Percentiles rank a stretch among this genome's conserved stretches.
Evolutionary conservation across 2,797 vertebrate genomes (phyloP).

Genomic region (Nannoperca obscura): DNA sequence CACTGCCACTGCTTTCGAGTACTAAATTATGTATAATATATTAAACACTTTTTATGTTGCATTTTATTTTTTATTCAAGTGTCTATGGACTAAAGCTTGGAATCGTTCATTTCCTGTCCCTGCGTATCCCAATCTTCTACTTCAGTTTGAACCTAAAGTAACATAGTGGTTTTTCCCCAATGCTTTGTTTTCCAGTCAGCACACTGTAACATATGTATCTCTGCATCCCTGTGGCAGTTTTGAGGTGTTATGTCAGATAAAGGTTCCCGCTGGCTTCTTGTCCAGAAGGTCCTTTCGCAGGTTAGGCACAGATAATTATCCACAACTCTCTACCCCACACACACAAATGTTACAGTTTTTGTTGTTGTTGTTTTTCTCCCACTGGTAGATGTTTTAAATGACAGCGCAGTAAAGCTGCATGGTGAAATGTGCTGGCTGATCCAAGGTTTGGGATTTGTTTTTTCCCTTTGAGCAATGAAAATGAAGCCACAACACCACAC

Average conservation of each 20-base stretch:
- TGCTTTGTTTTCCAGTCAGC: conserved; percentile 30
- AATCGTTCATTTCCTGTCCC: conserved; percentile 33
- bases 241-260: conserved; percentile 56
- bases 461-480: conserved; percentile 32
- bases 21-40: conserved; percentile 11
- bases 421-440: conserved; percentile 35
- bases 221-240: conserved; percentile 30
- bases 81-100: conserved; percentile 8
- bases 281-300: conserved; percentile 39
- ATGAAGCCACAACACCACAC: conserved; percentile 3
- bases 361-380: conserved; percentile 1
- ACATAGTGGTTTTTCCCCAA: conserved; percentile 19
- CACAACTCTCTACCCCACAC: background rate
- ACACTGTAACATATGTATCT: conserved; percentile 18
- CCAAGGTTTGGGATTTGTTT: conserved; percentile 28
- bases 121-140: conserved; percentile 12
- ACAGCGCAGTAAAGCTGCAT: conserved; percentile 38
- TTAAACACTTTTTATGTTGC: conserved; percentile 8
- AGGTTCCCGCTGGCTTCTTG: conserved; percentile 25
- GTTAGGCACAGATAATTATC: conserved; percentile 44
- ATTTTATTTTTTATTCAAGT: conserved; percentile 30
- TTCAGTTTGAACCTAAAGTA: conserved; percentile 38
- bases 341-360: conserved; percentile 2
- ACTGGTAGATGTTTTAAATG: conserved; percentile 29
- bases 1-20: background rate